Evolutionary conservation across 2,113 vertebrate species (phyloP), one percentile per base, ranked within the genome.

Genomic region (Seriola rivoliana): DNA sequence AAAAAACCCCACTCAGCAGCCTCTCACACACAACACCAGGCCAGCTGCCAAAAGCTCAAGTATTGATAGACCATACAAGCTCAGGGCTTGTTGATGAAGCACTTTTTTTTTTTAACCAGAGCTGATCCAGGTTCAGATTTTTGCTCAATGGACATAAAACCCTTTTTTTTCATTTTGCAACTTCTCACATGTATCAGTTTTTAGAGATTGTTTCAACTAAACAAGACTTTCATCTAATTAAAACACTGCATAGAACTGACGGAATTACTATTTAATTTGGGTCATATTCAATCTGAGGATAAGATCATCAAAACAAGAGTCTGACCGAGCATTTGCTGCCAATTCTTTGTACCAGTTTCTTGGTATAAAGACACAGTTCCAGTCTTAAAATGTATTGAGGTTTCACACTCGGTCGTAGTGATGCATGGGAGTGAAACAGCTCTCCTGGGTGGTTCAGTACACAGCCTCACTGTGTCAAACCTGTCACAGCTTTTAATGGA

Each of bases 41-140:
- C 78, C 58, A 40, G 2, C 80, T 81, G 82, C 81, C 85, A 85
- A 69, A 52, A 82, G 50, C 76, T 40, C 46, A 48, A 69, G 64
- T 69, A 75, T 69, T 60, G 78, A 72, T 58, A 68, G 78, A 74
- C 34, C 63, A 32, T 36, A 55, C 40, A 55, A 60, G 57, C 40
- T 23, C 50, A 16, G 36, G 21, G 2, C 67, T 44, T 59, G 57
- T 75, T 75, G 58, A 54, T 2, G n/a, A 71, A 23, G 69, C 25
- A 17, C 44, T 9, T 50, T n/a, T 59, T 54, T 0, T 13, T 13
- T 12, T 8, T 38, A 63, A 62, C 38, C 21, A 4, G 21, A 55
- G 60, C 59, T 8, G 34, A 58, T 80, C 46, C 23, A 62, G 40
- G 58, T 54, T 16, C 46, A 71, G 65, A 14, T 73, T 78, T 63